Percentiles rank a stretch among this genome's conserved stretches.
These are phyloP conservation scores for Tinamus major DNA, from an alignment of 2,797 vertebrate genomes.

Conservation along the genomic window DNA sequence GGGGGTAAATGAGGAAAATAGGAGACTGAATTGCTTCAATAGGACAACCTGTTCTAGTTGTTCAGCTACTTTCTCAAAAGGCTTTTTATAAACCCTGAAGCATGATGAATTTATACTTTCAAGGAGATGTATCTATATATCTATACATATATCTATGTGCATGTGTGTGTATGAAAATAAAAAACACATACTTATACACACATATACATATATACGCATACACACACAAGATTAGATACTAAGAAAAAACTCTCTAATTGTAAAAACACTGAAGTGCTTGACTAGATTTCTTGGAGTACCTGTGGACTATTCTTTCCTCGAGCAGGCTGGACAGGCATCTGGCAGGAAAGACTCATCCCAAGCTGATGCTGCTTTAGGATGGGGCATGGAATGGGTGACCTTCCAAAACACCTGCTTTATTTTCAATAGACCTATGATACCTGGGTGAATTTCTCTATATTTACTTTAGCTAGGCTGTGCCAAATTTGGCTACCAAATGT, in stretches of 20 bases:
- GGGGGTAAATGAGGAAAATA: constrained; percentile 15
- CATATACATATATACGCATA: neutral
- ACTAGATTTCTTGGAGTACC: neutral
- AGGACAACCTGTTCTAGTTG: neutral
- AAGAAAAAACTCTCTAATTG: neutral
- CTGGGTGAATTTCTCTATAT: neutral
- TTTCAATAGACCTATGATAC: neutral
- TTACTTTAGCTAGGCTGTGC: neutral
- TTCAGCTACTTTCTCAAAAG: neutral
- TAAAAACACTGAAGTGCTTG: neutral
- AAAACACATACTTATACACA: neutral
- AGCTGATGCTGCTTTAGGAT: neutral
- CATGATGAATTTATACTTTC: neutral
- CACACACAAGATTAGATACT: neutral
- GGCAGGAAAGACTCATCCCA: neutral
- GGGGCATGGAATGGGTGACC: neutral
- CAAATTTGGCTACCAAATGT: neutral
- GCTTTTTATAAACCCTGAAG: neutral
- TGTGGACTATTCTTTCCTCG: neutral
- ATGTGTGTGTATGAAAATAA: accelerated
- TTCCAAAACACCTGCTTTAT: neutral
- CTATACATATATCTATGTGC: neutral
- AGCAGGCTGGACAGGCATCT: neutral
- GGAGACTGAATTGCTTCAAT: neutral
- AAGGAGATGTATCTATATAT: neutral